Base-by-base conservation (phyloP, 2,113 vertebrate species). In the Nycticorax nycticorax region DNA sequence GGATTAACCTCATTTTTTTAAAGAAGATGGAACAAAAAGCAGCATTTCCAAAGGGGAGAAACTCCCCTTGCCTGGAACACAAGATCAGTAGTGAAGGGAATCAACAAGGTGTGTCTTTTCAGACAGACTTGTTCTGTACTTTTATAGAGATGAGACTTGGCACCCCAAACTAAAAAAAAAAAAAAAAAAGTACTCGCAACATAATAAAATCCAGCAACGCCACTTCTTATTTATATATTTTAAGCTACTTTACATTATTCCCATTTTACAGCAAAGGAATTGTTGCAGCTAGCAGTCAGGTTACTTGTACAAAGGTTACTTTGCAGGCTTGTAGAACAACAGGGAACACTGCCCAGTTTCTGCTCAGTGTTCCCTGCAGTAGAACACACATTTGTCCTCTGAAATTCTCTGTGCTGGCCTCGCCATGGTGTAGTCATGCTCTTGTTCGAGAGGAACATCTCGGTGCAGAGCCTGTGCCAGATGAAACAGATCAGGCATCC, bases 401-500 rank as follows among this genome's bases (percentile, higher is more conserved):
- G n/a, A 86, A 75, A 21, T 91, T 62, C 35, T 90, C 19, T 71
- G 21, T 50, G 43, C 32, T 82, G 69, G 55, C 68, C 28, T 81
- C 14, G 13, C 53, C 17, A 3, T 32, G 59, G 75, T 92, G 63
- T 37, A 73, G 33, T 79, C 26, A 19, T 35, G 41, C 10, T 93
- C 39, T 78, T 79, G 66, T 73, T 87, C 55, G 60, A 10, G 32
- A 56, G 57, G 74, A 94, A 57, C 3, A 0, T 77, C 33, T 75
- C 4, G 0, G 21, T 92, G 78, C 62, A 80, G 30, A 93, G 50
- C 22, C 77, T 76, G 69, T 60, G 87, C 87, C 82, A 95, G 88
- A 88, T 80, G 75, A 95, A 96, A 95, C 66, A 81, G 47, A 81
- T 78, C 21, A 78, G 56, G 74, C 84, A 94, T 92, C 73, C 69